Evolutionary conservation across 2,113 vertebrate species (phyloP), one percentile per base, ranked within the genome.

Genomic region (Puffinus mauretanicus): DNA sequence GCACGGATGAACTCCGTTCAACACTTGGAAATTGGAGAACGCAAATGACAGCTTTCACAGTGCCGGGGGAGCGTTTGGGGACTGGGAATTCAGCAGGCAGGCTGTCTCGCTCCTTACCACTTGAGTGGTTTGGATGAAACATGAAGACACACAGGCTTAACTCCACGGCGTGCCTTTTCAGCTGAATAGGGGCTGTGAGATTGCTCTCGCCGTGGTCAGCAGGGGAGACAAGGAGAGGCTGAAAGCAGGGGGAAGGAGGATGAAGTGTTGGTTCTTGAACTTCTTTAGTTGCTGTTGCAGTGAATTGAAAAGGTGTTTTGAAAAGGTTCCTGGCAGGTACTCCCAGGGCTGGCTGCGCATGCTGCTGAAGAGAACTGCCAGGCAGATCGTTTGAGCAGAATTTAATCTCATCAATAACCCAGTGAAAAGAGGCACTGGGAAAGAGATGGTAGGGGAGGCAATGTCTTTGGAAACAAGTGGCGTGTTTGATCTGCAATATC

Each of bases 41-140:
- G 66, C 38, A 71, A 55, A 49, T 81, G 82, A 81, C 79, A 90
- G 96, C 76, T 90, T 32, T 92, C 51, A 18, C 0, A 0, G 79
- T 62, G 34, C 58, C 3, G 0, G 34, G 89, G 78, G 52, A 92
- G 44, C 2, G 0, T 51, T 3, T 65, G 87, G 73, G 61, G 49
- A 79, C 71, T 70, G 88, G 67, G 95, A 90, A 86, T 84, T 92
- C 55, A 54, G 65, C 72, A 81, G 67, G 82, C 86, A 80, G 64
- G 71, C 92, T 90, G 69, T 83, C 71, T 92, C 7, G 2, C 46
- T 94, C 47, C 67, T 82, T 86, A 62, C 75, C 58, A 62, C 62
- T 88, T 54, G 54, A 46, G 20, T 90, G 51, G 32, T 86, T 88
- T 86, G 85, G 60, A 29, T 75, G 88, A 64, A 81, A 46, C 51